A percentile compares a stretch with the other conserved stretches of the same genome.
Evolutionary conservation across 1,140 invertebrate genomes (phyloP).

Genomic region (Archegozetes longisetosus): DNA sequence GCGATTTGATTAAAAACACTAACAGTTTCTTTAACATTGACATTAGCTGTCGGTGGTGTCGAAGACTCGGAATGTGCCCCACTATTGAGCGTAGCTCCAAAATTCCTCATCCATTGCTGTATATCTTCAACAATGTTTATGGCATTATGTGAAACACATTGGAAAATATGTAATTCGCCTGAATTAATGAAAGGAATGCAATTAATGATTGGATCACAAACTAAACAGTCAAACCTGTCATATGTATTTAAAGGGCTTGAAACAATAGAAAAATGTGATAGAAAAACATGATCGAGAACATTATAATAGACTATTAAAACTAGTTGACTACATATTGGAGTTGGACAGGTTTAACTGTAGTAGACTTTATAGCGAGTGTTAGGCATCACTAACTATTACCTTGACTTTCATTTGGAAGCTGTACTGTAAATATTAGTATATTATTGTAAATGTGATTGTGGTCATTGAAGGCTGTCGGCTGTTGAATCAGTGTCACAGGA

Average conservation of each 20-base stretch:
- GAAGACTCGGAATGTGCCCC: not conserved
- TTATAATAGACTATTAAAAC: not conserved
- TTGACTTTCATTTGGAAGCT: conserved; percentile 21
- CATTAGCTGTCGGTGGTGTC: conserved; percentile 26
- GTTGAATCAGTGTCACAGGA: conserved; percentile 72
- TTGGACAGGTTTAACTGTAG: not conserved
- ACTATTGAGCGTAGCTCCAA: conserved; percentile 30
- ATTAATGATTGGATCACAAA: conserved; percentile 21
- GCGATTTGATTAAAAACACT: conserved; percentile 37
- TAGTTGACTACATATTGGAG: not conserved
- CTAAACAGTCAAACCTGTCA: too few relatives aligned
- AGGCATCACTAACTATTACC: conserved; percentile 5
- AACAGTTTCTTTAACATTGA: conserved; percentile 41
- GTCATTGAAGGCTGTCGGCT: conserved; percentile 91
- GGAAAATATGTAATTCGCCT: conserved; percentile 98
- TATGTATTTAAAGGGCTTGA: not conserved
- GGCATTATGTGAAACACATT: conserved; percentile 45
- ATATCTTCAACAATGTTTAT: conserved; percentile 71
- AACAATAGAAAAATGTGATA: not conserved
- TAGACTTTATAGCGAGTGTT: not conserved
- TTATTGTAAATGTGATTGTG: conserved; percentile 95
- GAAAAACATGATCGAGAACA: not conserved
- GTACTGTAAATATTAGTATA: conserved; percentile 87
- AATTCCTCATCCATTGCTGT: conserved; percentile 46
- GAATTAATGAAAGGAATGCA: conserved; percentile 29